These are phyloP conservation scores for Leptocoma aspasia DNA, from an alignment of 2,113 vertebrate genomes.

Conservation along the genomic window DNA sequence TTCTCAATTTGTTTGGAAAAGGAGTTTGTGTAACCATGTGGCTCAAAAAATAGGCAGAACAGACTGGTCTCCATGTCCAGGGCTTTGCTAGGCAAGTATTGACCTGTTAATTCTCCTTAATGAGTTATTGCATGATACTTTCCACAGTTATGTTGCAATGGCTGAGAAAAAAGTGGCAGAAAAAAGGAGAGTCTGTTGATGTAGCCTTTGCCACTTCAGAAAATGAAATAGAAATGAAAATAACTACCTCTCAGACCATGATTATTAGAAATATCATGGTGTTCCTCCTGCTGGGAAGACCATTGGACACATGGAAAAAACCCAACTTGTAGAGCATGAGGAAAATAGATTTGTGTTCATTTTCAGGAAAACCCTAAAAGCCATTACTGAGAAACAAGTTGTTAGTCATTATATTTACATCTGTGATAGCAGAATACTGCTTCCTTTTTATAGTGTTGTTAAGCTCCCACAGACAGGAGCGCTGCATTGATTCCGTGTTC, in stretches of 20 bases:
- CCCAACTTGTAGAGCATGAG: not conserved
- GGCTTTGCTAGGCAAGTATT: not conserved
- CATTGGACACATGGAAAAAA: not conserved
- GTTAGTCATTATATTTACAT: not conserved
- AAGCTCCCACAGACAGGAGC: not conserved
- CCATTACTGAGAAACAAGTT: not conserved
- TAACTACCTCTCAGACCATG: not conserved
- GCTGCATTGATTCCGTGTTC: constrained; percentile 38
- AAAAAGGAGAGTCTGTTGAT: not conserved
- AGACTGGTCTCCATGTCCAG: not conserved
- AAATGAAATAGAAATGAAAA: not conserved
- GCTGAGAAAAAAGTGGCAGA: not conserved
- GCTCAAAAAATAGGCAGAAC: not conserved
- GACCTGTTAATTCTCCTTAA: not conserved
- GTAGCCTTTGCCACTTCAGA: not conserved
- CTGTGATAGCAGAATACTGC: not conserved
- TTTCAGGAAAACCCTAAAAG: not conserved
- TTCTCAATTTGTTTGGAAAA: not conserved
- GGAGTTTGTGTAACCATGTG: not conserved
- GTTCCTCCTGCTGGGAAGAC: not conserved
- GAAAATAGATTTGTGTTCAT: not conserved
- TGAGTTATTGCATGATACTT: not conserved
- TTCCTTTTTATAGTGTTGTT: not conserved
- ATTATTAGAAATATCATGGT: not conserved
- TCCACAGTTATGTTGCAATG: not conserved